Evolutionary conservation across 1,140 invertebrate genomes (phyloP), one percentile per base, ranked within the genome.

Genomic region (Laodelphax striatellus): DNA sequence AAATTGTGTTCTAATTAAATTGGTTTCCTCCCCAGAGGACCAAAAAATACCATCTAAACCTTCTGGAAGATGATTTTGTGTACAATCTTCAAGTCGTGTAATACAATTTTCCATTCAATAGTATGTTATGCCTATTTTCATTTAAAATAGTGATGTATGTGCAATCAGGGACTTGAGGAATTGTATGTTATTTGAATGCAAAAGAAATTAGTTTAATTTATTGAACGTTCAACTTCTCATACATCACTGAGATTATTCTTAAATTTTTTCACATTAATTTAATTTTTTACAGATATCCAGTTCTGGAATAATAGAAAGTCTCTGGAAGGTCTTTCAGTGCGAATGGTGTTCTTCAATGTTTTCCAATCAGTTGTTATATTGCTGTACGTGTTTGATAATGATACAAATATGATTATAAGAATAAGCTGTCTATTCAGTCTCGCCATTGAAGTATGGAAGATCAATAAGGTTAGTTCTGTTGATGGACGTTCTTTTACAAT

Each of bases 401-500:
- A 99, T 70, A 97, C 97, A 2, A 99, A 99, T 75, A 90, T 91
- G 38, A 83, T 99, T 63, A 89, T 99, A 21, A 83, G 87, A 67
- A 86, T 98, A 58, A 94, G 90, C 62, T 94, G 92, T 68, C 87
- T 88, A 65, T 84, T 99, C 63, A 94, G 97, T 5, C 77, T 99
- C 0, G 79, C 88, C n/a, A 99, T 99, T 71, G 97, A 99, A 77
- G 77, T 98, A 21, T 99, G 97, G 97, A 99, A 99, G 76, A 97
- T 99, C 57, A 91, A 97, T 65, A 99, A 99, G 81, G 95, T 86
- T 68, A 60, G 58, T 55, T 14, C 10, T 38, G n/a, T n/a, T n/a
- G n/a, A n/a, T n/a, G n/a, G n/a, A n/a, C n/a, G n/a, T n/a, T n/a
- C n/a, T n/a, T n/a, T n/a, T n/a, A n/a, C n/a, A n/a, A n/a, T n/a